Evolutionary conservation across 2,888 invertebrate genomes (phyloP), one percentile per base, ranked within the genome.

Genomic region (Troides helena): DNA sequence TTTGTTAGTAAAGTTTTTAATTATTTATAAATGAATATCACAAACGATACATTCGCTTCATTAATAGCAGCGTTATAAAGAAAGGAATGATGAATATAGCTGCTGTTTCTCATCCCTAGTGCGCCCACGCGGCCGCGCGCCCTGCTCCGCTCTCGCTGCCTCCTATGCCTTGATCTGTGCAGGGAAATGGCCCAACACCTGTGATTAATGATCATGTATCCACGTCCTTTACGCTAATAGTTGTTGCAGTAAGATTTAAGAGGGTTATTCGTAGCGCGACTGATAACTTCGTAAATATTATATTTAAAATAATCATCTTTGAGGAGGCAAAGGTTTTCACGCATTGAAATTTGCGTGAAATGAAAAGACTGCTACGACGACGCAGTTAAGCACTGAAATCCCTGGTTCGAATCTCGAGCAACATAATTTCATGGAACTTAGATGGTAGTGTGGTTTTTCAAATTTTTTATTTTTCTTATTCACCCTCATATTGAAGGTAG

Each of bases 151-250:
- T 75, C 77, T 74, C 73, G 74, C 72, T 65, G 12, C 74, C 70
- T 72, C 71, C 72, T 70, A 79, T 79, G 80, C 84, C 86, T 85
- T 86, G 84, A 83, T 84, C 85, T 84, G 83, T 84, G 80, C 82
- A 65, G 72, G 65, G 81, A 79, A 82, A 80, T 77, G 77, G 79
- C 78, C 77, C 75, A 78, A 75, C 81, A 77, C 77, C 80, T 76
- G 76, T 80, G 75, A 79, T 80, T 81, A 82, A 80, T 77, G 82
- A 80, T 81, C 84, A 81, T 85, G 83, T 36, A 25, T 82, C 79
- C 80, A 62, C 62, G 70, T 59, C 70, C 64, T 68, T 64, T 66
- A 63, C 69, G 64, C 71, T 72, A 69, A 62, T 68, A 64, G 64
- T 60, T 75, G 67, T 57, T 63, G 71, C 71, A 69, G 36, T 56